Base-by-base conservation (phyloP, 2,888 invertebrate species). In the Chydorus sphaericus region DNA sequence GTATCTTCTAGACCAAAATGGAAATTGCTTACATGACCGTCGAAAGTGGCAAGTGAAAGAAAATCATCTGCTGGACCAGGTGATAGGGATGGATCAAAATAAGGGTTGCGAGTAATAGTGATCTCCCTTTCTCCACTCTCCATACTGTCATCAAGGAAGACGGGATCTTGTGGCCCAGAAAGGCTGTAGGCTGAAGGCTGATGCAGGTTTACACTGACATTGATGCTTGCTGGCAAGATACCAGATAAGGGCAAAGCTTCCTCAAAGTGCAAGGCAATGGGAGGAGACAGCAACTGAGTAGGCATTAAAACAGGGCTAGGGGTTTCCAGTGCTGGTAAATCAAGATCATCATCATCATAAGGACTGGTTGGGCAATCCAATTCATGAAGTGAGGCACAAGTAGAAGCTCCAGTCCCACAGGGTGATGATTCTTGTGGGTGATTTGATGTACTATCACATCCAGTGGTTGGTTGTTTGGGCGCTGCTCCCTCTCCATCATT, bases 51-150 rank as follows among this genome's bases (percentile, higher is more conserved):
- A n/a, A 51, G 37, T n/a, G 33, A 53, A 23, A 36, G 36, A 38
- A 38, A 53, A 16, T 37, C 26, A 20, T 53, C 53, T 7, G n/a
- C 53, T 2, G 48, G 49, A 4, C 29, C 54, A 14, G 55, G 55
- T 28, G 55, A 55, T n/a, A 55, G 48, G 7, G 28, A 37, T 23
- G 55, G 55, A 18, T 55, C 55, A 18, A 55, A 55, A 33, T 55
- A 55, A 20, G 55, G 55, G 48, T 55, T 55, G 18, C 55, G 31
- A 16, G 55, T 49, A 8, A 55, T 55, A 23, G 55, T 55, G 20
- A 55, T 55, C 26, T 55, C 48, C 18, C 55, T 37, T 26, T 55
- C 55, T 3, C 48, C 55, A 55, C 55, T 55, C 33, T 48, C 48
- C 48, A 55, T 31, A 23, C 55, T 48, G 26, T 48, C 48, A 7